A percentile compares a stretch with the other conserved stretches of the same genome.
These are phyloP conservation scores for Phalacrocorax brasilianus DNA, from an alignment of 2,113 vertebrate species.

Conservation along the genomic window DNA sequence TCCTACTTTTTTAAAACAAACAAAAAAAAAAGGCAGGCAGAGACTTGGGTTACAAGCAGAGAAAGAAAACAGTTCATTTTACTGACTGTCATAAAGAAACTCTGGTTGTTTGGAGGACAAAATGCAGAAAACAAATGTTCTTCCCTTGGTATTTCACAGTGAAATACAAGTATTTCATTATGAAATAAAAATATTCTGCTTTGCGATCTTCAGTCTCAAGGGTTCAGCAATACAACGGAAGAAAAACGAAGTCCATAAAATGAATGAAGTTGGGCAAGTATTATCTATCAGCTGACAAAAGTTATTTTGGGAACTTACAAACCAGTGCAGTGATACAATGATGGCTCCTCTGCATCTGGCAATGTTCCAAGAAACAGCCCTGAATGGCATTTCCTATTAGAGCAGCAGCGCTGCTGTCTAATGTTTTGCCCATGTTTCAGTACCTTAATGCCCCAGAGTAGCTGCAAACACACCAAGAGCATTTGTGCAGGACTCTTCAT, in stretches of 20 bases:
- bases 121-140: neutral
- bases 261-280: conserved; percentile 3
- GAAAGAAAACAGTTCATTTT: neutral
- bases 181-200: conserved; percentile 12
- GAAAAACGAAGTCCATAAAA: conserved; percentile 4
- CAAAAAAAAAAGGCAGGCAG: neutral
- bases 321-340: neutral
- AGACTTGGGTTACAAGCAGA: neutral
- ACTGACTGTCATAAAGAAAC: neutral
- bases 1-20: neutral
- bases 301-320: neutral
- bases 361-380: neutral
- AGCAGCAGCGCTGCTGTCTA: neutral
- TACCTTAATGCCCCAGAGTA: neutral
- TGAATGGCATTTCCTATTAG: neutral
- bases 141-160: neutral
- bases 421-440: neutral
- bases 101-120: neutral
- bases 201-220: neutral
- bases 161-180: neutral
- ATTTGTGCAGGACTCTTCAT: neutral
- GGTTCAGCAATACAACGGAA: neutral
- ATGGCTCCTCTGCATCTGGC: neutral
- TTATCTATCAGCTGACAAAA: neutral
- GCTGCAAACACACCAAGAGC: neutral